phyloP scores from a whole-genome alignment of 2,888 invertebrate genomes.

The Caenorhabditis afra region DNA sequence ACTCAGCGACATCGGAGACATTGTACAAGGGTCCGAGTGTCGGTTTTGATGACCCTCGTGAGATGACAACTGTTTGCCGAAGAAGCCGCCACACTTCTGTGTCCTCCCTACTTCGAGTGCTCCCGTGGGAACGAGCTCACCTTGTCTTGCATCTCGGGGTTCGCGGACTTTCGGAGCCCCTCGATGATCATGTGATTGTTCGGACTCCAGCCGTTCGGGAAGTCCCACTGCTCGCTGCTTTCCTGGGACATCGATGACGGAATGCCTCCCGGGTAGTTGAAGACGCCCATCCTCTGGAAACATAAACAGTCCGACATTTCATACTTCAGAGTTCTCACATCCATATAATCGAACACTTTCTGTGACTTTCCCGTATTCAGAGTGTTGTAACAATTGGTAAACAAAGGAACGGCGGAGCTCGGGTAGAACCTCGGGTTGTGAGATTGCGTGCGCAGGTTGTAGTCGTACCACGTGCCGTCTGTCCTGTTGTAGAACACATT shows the following conservation, averaged over 20 bases:
- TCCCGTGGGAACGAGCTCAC: conserved; percentile 43
- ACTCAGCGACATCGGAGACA: too few relatives aligned
- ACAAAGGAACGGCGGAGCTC: conserved; percentile 86
- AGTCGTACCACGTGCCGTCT: conserved; percentile 74
- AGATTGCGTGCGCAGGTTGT: conserved; percentile 64
- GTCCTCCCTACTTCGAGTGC: conserved; percentile 19
- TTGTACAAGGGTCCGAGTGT: too few relatives aligned
- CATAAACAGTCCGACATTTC: not conserved
- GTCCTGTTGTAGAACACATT: conserved; percentile 73
- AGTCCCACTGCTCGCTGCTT: conserved; percentile 84
- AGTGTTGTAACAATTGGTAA: conserved; percentile 83
- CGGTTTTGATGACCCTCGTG: too few relatives aligned
- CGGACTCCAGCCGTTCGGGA: conserved; percentile 76
- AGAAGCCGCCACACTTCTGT: conserved; percentile 10
- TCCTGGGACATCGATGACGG: conserved; percentile 82
- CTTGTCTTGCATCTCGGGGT: conserved; percentile 73
- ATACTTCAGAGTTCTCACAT: conserved; percentile 36
- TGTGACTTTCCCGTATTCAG: conserved; percentile 69
- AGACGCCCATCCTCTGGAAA: conserved; percentile 68
- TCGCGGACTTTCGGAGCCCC: conserved; percentile 84
- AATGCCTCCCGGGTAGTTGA: conserved; percentile 71
- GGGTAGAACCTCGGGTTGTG: conserved; percentile 74
- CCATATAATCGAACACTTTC: conserved; percentile 67
- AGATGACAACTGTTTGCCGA: conserved; percentile 16
- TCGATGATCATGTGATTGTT: conserved; percentile 87